A percentile compares a stretch with the other conserved stretches of the same genome.
Conservation (phyloP, 1,140 invertebrate species). For the Hestina assimilis region DNA sequence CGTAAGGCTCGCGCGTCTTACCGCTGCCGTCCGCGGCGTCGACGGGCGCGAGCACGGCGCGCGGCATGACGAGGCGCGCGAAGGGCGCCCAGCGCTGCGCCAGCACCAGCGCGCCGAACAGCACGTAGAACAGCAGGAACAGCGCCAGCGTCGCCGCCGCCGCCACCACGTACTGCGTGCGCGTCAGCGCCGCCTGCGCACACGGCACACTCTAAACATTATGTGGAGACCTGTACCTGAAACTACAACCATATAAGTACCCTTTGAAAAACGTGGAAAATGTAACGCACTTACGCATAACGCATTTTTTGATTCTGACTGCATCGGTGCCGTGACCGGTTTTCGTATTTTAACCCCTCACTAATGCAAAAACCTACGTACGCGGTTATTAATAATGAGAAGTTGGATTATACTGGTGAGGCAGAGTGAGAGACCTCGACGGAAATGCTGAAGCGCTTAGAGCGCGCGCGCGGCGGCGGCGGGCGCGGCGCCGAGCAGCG, state of each 20-base stretch:
- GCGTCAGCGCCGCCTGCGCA: slow-evolving; percentile 45
- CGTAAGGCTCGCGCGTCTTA: too few species aligned
- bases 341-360: too few species aligned
- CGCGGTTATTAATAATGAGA: background rate
- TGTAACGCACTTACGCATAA: too few species aligned
- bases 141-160: slow-evolving; percentile 38
- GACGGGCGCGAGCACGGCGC: slow-evolving; percentile 43
- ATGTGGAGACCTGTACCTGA: too few species aligned
- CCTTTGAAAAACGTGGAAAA: too few species aligned
- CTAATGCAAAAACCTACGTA: background rate
- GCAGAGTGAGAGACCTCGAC: slow-evolving; percentile 38
- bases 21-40: slow-evolving; percentile 10
- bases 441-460: slow-evolving; percentile 39
- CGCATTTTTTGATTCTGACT: too few species aligned
- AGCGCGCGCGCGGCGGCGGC: background rate
- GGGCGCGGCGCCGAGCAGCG: slow-evolving; percentile 22
- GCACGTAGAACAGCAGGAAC: slow-evolving; percentile 55
- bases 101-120: slow-evolving; percentile 49
- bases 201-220: too few species aligned
- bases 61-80: slow-evolving; percentile 35
- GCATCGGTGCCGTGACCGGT: too few species aligned
- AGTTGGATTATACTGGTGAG: background rate
- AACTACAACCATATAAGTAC: too few species aligned
- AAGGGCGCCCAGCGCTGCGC: slow-evolving; percentile 51
- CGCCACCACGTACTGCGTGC: slow-evolving; percentile 51